Percentiles rank a stretch among this genome's conserved stretches.
These are phyloP conservation scores for Antheraea mylitta DNA, from an alignment of 1,140 invertebrate genomes.

Conservation along the genomic window DNA sequence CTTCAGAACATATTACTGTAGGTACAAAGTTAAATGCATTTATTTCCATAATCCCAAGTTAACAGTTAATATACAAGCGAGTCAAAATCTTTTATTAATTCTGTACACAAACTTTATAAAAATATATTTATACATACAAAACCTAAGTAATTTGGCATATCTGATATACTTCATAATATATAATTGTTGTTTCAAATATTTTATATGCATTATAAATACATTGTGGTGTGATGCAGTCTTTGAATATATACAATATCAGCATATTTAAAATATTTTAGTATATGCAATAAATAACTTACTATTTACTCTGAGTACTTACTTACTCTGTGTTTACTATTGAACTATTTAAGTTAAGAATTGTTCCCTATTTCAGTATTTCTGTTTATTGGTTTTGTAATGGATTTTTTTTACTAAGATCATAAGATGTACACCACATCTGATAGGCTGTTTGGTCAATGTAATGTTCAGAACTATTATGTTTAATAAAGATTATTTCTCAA, in stretches of 20 bases:
- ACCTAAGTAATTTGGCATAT: constrained; percentile 29
- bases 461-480: too few relatives aligned
- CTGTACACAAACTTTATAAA: constrained; percentile 18
- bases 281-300: neutral
- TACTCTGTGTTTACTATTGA: neutral
- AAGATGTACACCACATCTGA: too few relatives aligned
- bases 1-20: too few relatives aligned
- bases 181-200: neutral
- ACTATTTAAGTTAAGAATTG: neutral
- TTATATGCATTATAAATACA: neutral
- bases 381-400: neutral
- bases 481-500: too few relatives aligned
- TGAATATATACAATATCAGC: neutral
- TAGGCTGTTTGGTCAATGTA: too few relatives aligned
- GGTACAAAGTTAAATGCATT: too few relatives aligned
- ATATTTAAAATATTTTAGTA: neutral
- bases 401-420: too few relatives aligned
- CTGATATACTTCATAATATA: constrained; percentile 1
- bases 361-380: too few relatives aligned
- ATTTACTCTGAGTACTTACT: too few relatives aligned
- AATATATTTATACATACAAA: constrained; percentile 28
- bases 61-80: constrained; percentile 2
- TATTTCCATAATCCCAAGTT: too few relatives aligned
- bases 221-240: neutral
- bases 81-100: constrained; percentile 9